Conservation (phyloP, 2,888 invertebrate species). For the Blomia tropicalis region DNA sequence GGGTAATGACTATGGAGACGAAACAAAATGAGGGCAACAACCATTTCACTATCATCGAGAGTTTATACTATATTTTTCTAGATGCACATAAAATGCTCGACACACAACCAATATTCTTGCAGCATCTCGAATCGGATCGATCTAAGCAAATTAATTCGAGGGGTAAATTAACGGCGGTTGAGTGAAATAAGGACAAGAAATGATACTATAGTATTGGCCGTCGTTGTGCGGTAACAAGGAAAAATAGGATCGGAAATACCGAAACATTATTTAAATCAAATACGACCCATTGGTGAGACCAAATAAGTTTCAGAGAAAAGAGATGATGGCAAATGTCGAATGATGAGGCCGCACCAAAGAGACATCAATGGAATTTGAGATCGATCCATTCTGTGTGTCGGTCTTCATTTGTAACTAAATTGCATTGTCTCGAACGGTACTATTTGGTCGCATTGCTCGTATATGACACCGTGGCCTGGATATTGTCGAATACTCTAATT, state of each 20-base stretch:
- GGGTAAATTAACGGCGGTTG: too few relatives aligned
- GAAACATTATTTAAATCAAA: conserved; percentile 5
- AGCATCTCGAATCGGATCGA: background rate
- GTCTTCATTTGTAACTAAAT: too few relatives aligned
- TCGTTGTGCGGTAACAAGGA: background rate
- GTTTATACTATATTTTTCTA: background rate
- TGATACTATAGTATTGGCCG: background rate
- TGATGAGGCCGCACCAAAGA: too few relatives aligned
- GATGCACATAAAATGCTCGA: too few relatives aligned
- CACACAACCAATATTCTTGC: too few relatives aligned
- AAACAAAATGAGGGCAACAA: background rate
- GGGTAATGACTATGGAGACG: background rate
- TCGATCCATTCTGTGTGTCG: too few relatives aligned
- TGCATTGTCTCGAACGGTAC: too few relatives aligned
- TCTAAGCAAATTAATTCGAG: conserved; percentile 6
- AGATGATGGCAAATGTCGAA: too few relatives aligned
- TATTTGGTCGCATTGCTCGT: too few relatives aligned
- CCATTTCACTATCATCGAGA: background rate
- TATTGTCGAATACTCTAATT: too few relatives aligned
- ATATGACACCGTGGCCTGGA: too few relatives aligned
- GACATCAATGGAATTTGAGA: too few relatives aligned
- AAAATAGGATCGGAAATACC: background rate
- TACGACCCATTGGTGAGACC: background rate
- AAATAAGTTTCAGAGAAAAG: background rate
- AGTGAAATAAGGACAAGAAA: background rate